Percentiles rank a stretch among this genome's conserved stretches.
These are phyloP conservation scores for Amia ocellicauda DNA, from an alignment of 2,113 vertebrate genomes.

Conservation along the genomic window DNA sequence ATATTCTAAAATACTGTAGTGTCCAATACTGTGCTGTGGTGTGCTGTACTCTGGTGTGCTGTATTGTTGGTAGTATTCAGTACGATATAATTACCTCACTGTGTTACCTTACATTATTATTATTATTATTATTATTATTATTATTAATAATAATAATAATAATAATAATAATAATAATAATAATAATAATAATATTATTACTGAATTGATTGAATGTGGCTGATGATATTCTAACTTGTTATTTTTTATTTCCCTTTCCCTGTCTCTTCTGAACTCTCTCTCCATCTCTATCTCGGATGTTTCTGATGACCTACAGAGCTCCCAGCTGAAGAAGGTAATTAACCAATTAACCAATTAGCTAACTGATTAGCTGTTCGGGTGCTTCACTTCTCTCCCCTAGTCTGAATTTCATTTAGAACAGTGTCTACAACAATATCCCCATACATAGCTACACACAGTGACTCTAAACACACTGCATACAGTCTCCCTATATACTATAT, in stretches of 20 bases:
- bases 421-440: constrained; percentile 10
- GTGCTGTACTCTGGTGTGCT: too few species aligned
- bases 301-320: constrained; percentile 59
- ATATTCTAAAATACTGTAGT: too few species aligned
- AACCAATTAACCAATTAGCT: not conserved
- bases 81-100: not conserved
- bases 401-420: constrained; percentile 6
- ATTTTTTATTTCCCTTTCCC: constrained; percentile 27
- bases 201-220: not conserved
- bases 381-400: constrained; percentile 16
- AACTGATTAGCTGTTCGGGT: too few species aligned
- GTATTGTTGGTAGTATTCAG: constrained; percentile 8
- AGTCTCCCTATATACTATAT: not conserved
- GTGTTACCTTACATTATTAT: not conserved
- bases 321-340: constrained; percentile 71
- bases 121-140: not conserved
- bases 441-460: not conserved
- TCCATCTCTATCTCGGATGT: constrained; percentile 6
- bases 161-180: not conserved
- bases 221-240: not conserved
- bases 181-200: not conserved
- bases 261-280: constrained; percentile 6
- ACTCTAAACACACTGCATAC: constrained; percentile 17
- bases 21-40: too few species aligned
- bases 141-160: not conserved